These are phyloP conservation scores for Centropus bengalensis DNA, from an alignment of 2,113 vertebrate genomes.

Conservation along the genomic window DNA sequence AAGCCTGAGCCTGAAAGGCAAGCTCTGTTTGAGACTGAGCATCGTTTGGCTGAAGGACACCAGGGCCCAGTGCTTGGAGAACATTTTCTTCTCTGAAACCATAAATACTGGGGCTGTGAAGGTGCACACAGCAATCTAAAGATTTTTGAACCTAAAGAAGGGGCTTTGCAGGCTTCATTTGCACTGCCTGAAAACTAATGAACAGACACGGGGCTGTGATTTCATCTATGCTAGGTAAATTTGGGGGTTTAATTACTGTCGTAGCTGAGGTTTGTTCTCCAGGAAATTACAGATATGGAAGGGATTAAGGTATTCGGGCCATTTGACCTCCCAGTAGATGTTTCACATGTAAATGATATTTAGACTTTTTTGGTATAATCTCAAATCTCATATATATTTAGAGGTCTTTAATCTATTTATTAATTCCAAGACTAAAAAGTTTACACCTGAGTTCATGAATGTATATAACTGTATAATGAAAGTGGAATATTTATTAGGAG, in stretches of 20 bases:
- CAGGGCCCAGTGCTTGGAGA: background rate
- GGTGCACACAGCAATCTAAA: background rate
- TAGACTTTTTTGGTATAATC: background rate
- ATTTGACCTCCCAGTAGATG: background rate
- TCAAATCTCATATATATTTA: accelerated
- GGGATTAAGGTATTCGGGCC: background rate
- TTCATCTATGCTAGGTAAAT: background rate
- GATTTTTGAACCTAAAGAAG: background rate
- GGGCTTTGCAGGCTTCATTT: background rate
- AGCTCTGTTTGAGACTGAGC: constrained; percentile 17
- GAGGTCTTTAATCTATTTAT: background rate
- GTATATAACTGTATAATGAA: background rate
- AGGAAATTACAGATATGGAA: background rate
- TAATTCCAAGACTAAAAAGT: background rate
- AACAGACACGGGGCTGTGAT: accelerated
- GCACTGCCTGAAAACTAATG: background rate
- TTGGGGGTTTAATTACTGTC: accelerated
- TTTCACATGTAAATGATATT: background rate
- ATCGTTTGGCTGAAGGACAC: background rate
- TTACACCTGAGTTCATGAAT: background rate
- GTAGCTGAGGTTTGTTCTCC: background rate
- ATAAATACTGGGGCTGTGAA: background rate
- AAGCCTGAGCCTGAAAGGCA: constrained; percentile 6
- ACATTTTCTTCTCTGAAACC: background rate
- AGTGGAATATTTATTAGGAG: background rate